phyloP scores from a whole-genome alignment of 2,797 vertebrate species.

The Rhadinocentrus ornatus region DNA sequence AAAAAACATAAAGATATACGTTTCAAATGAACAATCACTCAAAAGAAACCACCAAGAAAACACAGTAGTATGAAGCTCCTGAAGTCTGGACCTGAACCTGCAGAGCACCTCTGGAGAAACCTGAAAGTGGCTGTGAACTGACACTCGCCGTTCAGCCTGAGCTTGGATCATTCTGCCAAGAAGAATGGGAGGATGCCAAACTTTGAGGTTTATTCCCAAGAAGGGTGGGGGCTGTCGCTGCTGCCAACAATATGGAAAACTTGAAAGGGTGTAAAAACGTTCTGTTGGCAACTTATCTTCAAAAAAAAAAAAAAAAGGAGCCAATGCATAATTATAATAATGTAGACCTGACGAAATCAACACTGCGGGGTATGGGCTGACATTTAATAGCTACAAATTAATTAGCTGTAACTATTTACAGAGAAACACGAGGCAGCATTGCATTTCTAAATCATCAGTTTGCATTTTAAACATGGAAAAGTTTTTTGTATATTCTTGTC shows the following conservation, averaged over 20 bases:
- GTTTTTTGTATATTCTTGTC: not conserved
- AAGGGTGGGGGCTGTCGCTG: not conserved
- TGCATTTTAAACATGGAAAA: not conserved
- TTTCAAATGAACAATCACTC: not conserved
- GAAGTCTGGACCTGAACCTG: not conserved
- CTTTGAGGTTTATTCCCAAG: not conserved
- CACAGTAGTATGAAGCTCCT: not conserved
- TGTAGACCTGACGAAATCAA: conserved; percentile 17
- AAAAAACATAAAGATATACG: not conserved
- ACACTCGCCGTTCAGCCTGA: not conserved
- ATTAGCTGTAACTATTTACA: conserved; percentile 20
- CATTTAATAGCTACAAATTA: conserved; percentile 18
- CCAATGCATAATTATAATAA: not conserved
- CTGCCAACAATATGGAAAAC: conserved; percentile 13
- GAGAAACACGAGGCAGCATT: not conserved
- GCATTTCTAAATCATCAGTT: conserved; percentile 1
- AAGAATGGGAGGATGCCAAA: not conserved
- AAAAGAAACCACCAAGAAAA: not conserved
- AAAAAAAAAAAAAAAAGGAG: conserved; percentile 5
- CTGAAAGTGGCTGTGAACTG: not conserved
- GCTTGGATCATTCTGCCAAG: not conserved
- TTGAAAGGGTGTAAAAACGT: not conserved
- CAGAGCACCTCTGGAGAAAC: not conserved
- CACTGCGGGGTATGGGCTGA: not conserved
- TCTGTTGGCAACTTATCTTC: not conserved